These are phyloP conservation scores for Caenorhabditis auriculariae DNA, from an alignment of 2,888 invertebrate genomes.

Conservation along the genomic window DNA sequence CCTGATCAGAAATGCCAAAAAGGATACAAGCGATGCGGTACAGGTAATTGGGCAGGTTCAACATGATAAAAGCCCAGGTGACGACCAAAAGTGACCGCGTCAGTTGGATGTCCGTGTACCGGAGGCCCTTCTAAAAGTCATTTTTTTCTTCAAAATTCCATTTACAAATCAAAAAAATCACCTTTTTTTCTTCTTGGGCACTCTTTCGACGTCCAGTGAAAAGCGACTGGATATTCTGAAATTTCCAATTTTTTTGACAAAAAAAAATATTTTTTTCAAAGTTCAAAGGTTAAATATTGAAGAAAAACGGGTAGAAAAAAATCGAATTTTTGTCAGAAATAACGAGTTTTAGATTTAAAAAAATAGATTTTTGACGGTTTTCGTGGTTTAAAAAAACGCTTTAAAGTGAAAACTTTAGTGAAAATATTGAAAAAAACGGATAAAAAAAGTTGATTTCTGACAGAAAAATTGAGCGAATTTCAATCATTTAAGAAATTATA, in stretches of 20 bases:
- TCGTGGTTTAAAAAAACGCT: no score
- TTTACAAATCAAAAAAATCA: neutral
- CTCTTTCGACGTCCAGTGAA: slow-evolving; percentile 27
- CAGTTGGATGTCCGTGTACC: slow-evolving; percentile 56
- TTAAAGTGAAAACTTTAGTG: no score
- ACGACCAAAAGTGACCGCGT: slow-evolving; percentile 54
- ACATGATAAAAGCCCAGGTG: slow-evolving; percentile 51
- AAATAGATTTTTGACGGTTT: no score
- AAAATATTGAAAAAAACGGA: no score
- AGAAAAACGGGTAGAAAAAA: neutral
- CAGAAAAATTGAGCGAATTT: no score
- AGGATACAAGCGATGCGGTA: slow-evolving; percentile 49
- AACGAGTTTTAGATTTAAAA: no score
- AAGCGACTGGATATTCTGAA: slow-evolving; percentile 25
- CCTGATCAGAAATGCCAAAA: slow-evolving; percentile 43
- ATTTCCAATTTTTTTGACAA: neutral
- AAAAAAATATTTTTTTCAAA: no score
- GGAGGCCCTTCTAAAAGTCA: slow-evolving; percentile 32
- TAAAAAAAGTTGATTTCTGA: no score
- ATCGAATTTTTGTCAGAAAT: neutral
- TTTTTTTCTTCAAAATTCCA: neutral
- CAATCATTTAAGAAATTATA: no score
- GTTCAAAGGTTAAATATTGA: neutral
- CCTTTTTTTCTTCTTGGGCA: slow-evolving; percentile 18
- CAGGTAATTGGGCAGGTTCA: slow-evolving; percentile 59